These are phyloP conservation scores for Eupithecia tripunctaria DNA, from an alignment of 2,888 invertebrate genomes.

Conservation along the genomic window DNA sequence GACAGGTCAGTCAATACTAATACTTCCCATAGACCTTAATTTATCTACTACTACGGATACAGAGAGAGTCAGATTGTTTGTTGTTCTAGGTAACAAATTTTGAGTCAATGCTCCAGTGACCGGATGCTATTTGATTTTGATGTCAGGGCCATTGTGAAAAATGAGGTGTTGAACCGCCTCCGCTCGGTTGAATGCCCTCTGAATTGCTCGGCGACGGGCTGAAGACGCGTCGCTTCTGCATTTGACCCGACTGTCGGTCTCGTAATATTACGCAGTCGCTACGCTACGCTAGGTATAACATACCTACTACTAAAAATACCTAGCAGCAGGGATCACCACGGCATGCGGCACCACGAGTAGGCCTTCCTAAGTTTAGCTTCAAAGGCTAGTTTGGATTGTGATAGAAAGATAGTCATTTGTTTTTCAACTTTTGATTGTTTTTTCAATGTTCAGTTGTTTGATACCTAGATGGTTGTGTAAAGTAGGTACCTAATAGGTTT, in stretches of 20 bases:
- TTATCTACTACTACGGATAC: neutral
- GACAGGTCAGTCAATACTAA: slow-evolving; percentile 89
- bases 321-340: neutral
- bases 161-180: slow-evolving; percentile 66
- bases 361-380: neutral
- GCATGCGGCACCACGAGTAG: neutral
- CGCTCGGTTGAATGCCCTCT: slow-evolving; percentile 78
- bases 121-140: slow-evolving; percentile 80
- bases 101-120: slow-evolving; percentile 83
- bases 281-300: slow-evolving; percentile 2
- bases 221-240: slow-evolving; percentile 57
- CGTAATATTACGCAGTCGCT: slow-evolving; percentile 45
- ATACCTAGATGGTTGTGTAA: neutral
- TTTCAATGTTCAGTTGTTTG: neutral
- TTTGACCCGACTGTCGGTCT: slow-evolving; percentile 58
- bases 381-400: neutral
- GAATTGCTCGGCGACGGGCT: slow-evolving; percentile 60
- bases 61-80: slow-evolving; percentile 35
- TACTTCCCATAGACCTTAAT: neutral
- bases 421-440: neutral
- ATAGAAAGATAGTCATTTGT: neutral
- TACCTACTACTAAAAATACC: neutral
- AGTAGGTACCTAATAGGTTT: neutral
- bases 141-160: slow-evolving; percentile 81
- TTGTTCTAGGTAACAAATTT: slow-evolving; percentile 61